Percentiles rank a stretch among this genome's conserved stretches.
phyloP scores from a whole-genome alignment of 2,888 invertebrate species.

The Incurvaria masculella region DNA sequence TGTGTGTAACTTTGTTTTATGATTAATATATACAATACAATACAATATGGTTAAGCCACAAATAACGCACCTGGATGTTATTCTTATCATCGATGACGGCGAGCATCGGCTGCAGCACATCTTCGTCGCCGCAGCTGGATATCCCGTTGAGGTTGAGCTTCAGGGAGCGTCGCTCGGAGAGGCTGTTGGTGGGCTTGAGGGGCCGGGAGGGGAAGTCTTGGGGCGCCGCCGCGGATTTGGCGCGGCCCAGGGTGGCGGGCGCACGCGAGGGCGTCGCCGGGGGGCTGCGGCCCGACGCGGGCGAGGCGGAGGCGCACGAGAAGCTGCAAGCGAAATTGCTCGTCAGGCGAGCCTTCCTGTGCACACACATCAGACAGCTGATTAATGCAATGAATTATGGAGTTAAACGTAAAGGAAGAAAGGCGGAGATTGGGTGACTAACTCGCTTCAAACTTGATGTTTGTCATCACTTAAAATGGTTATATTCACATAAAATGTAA shows the following conservation, averaged over 20 bases:
- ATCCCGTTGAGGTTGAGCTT: slow-evolving; percentile 44
- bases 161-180: slow-evolving; percentile 32
- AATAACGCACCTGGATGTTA: slow-evolving; percentile 45
- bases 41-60: too few relatives aligned
- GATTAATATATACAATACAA: too few relatives aligned
- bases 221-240: slow-evolving; percentile 35
- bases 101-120: slow-evolving; percentile 32
- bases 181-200: slow-evolving; percentile 34
- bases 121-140: slow-evolving; percentile 34
- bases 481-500: too few relatives aligned
- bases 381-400: neutral
- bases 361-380: slow-evolving; percentile 1
- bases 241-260: slow-evolving; percentile 30
- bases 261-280: slow-evolving; percentile 23
- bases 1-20: too few relatives aligned
- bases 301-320: slow-evolving; percentile 29
- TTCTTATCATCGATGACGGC: slow-evolving; percentile 47
- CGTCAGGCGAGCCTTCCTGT: slow-evolving; percentile 42
- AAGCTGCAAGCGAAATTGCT: slow-evolving; percentile 48
- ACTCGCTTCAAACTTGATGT: neutral
- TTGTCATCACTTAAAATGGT: too few relatives aligned
- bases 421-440: neutral
- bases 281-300: slow-evolving; percentile 22
- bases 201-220: slow-evolving; percentile 26
- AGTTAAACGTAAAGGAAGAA: neutral